phyloP scores from a whole-genome alignment of 2,888 invertebrate species.

The Pimpla rufipes region DNA sequence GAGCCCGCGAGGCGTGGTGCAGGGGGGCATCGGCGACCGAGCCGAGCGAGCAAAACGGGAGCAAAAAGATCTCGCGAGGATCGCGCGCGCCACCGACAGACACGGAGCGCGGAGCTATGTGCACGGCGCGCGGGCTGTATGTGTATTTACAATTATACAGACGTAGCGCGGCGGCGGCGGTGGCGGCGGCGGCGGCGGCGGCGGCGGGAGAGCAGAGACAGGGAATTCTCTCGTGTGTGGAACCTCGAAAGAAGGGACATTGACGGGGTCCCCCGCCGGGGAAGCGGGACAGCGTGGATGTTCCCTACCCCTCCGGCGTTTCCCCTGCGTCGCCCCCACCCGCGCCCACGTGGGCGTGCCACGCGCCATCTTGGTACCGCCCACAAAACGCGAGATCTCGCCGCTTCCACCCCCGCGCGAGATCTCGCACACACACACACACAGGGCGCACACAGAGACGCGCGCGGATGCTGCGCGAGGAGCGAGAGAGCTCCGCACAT shows the following conservation, averaged over 20 bases:
- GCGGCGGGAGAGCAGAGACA: constrained; percentile 1
- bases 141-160: constrained; percentile 66
- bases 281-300: constrained; percentile 69
- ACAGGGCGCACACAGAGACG: constrained; percentile 4
- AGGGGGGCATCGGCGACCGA: constrained; percentile 48
- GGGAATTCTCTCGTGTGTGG: constrained; percentile 60
- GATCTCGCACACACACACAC: constrained; percentile 71
- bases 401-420: constrained; percentile 76
- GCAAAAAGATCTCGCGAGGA: constrained; percentile 52
- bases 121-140: constrained; percentile 42
- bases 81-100: constrained; percentile 42
- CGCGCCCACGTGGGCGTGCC: constrained; percentile 75
- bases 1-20: constrained; percentile 56
- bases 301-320: constrained; percentile 72
- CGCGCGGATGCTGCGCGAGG: background rate
- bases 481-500: constrained; percentile 35
- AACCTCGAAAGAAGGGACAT: constrained; percentile 47
- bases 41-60: constrained; percentile 29
- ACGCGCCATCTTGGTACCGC: constrained; percentile 84
- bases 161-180: constrained; percentile 33
- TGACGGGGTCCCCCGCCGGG: constrained; percentile 48
- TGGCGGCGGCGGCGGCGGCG: constrained; percentile 1
- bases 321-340: constrained; percentile 81
- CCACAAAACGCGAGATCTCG: constrained; percentile 78
- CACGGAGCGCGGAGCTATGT: constrained; percentile 32